A percentile compares a stretch with the other conserved stretches of the same genome.
These are phyloP conservation scores for Alviniconcha marisindica DNA, from an alignment of 1,140 invertebrate species.

Conservation along the genomic window DNA sequence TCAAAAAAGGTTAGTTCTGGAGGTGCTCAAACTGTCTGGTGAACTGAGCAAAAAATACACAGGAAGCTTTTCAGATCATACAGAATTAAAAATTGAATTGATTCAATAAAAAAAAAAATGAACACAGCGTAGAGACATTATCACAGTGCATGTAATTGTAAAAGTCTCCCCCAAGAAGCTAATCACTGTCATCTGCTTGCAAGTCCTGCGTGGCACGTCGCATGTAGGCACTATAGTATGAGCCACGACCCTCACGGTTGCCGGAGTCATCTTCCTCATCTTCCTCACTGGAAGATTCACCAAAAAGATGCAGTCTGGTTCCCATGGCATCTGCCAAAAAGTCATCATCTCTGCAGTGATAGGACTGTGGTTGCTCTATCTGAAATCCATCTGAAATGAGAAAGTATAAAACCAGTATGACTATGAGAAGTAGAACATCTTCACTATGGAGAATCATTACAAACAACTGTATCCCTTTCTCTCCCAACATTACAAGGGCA, in stretches of 20 bases:
- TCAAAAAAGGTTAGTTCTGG: too few species aligned
- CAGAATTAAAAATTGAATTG: too few species aligned
- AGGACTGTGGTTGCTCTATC: background rate
- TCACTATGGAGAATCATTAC: too few species aligned
- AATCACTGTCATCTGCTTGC: background rate
- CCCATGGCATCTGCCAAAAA: slow-evolving; percentile 57
- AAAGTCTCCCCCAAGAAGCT: background rate
- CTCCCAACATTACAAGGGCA: too few species aligned
- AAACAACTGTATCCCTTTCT: too few species aligned
- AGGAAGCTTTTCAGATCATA: too few species aligned
- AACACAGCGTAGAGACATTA: too few species aligned
- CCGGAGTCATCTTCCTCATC: slow-evolving; percentile 38
- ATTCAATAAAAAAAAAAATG: too few species aligned
- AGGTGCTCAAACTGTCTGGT: too few species aligned
- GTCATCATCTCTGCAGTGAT: slow-evolving; percentile 31
- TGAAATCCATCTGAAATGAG: background rate
- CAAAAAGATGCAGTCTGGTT: slow-evolving; percentile 41
- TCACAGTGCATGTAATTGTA: background rate
- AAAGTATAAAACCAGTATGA: background rate
- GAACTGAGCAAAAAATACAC: too few species aligned
- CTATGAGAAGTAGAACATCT: background rate
- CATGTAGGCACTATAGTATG: background rate
- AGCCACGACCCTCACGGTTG: slow-evolving; percentile 12
- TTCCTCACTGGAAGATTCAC: slow-evolving; percentile 29
- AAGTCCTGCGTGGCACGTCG: background rate